Conservation (phyloP, 2,113 vertebrate species). For the Apistogramma diplotaenia region DNA sequence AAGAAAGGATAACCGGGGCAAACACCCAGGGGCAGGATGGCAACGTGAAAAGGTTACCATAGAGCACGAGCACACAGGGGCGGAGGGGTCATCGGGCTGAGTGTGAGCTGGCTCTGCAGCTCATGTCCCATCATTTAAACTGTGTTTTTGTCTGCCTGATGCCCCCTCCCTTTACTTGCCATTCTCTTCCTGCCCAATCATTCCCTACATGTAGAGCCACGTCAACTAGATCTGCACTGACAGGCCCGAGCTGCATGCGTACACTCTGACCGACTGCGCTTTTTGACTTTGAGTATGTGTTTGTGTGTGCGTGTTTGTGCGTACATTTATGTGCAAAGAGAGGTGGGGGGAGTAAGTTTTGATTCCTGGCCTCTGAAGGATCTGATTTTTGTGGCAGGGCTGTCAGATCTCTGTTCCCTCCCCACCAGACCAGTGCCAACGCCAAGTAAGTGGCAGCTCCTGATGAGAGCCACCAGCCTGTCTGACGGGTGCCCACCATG, state of each 20-base stretch:
- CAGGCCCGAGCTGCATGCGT: constrained; percentile 79
- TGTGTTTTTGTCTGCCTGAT: constrained; percentile 40
- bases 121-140: constrained; percentile 68
- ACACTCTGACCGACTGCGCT: constrained; percentile 90
- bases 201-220: constrained; percentile 27
- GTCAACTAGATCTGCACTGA: constrained; percentile 56
- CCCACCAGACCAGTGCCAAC: constrained; percentile 81
- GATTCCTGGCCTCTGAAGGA: constrained; percentile 77
- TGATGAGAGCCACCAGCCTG: constrained; percentile 81
- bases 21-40: constrained; percentile 60
- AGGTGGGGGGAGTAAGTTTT: constrained; percentile 70
- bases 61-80: constrained; percentile 15
- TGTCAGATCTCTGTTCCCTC: constrained; percentile 88
- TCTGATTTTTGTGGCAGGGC: constrained; percentile 94
- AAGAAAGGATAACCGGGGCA: constrained; percentile 58
- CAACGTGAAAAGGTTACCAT: constrained; percentile 26
- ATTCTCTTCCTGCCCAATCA: constrained; percentile 32
- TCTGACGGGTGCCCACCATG: constrained; percentile 87
- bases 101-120: constrained; percentile 61
- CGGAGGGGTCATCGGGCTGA: constrained; percentile 52
- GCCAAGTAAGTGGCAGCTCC: constrained; percentile 73
- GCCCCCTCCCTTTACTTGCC: constrained; percentile 10
- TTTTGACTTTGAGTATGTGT: constrained; percentile 82
- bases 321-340: constrained; percentile 14
- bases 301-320: constrained; percentile 18